Evolutionary conservation across 2,797 vertebrate species (phyloP).

Genomic region (Lindbergichthys nudifrons): DNA sequence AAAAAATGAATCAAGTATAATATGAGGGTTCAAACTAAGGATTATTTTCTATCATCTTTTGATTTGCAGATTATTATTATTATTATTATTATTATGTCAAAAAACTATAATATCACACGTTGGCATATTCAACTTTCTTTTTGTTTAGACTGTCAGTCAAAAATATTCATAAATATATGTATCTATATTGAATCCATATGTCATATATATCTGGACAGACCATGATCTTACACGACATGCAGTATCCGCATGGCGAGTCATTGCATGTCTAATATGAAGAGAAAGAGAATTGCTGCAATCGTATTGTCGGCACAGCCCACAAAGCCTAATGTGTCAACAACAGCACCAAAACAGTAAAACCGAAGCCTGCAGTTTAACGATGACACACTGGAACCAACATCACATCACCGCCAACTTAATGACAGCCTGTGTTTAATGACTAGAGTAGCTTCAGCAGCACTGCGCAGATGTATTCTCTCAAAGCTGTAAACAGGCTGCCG

Average conservation of each 20-base stretch:
- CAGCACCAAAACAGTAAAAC: constrained; percentile 19
- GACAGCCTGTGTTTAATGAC: constrained; percentile 57
- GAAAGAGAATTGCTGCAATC: constrained; percentile 32
- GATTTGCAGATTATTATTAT: not conserved
- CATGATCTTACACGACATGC: not conserved
- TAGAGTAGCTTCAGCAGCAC: constrained; percentile 26
- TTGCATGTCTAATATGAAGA: constrained; percentile 11
- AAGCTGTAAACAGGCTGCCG: constrained; percentile 33
- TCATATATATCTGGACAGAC: not conserved
- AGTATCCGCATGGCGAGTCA: constrained; percentile 20
- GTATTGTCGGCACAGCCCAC: constrained; percentile 27
- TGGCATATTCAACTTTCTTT: not conserved
- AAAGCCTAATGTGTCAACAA: constrained; percentile 31
- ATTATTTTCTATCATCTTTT: no score
- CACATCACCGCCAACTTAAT: constrained; percentile 31
- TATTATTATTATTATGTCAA: not conserved
- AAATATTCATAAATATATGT: no score
- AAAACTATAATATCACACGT: not conserved
- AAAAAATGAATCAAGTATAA: not conserved
- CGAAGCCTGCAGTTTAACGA: constrained; percentile 33
- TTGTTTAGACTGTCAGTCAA: no score
- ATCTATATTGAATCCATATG: no score
- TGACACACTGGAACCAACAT: constrained; percentile 45
- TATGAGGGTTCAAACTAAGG: not conserved
- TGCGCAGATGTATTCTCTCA: constrained; percentile 19